Base-by-base conservation (phyloP, 2,113 vertebrate genomes). In the Quiscalus mexicanus region DNA sequence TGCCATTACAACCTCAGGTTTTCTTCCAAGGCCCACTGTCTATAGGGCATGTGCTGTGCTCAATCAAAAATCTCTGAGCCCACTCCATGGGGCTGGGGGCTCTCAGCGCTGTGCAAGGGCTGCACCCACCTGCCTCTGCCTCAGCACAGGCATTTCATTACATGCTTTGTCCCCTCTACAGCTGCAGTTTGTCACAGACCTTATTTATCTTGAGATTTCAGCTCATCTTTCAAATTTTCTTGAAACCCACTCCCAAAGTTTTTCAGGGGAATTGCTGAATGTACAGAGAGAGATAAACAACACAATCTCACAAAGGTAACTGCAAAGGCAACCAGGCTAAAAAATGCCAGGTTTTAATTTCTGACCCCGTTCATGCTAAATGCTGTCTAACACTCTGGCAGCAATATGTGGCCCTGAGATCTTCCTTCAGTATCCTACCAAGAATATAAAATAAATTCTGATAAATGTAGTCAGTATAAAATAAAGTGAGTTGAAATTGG, bases 401-500 rank as follows among this genome's bases (percentile, higher is more conserved):
- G 75, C 70, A 93, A 85, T 68, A 62, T 93, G 87, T 23, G 71
- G 93, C 78, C 93, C 84, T 80, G 58, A 96, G 82, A 96, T 80
- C 87, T 76, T 90, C 71, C 63, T 93, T 95, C 87, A 91, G 80
- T 91, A 95, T 50, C 39, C 50, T 74, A 88, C 74, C 59, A 96
- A 59, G 84, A 86, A 87, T 84, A 95, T 63, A 88, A 94, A 94
- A 85, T 67, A 91, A 95, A 96, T 90, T 74, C 75, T 59, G 85
- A 95, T 93, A 96, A 94, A 96, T 64, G 71, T 75, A 96, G 79
- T 80, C 87, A 84, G 93, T 78, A 93, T 78, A 92, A 95, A 95
- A 96, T 90, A 88, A 96, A 96, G 89, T 80, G 15, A 94, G 71
- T 92, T 63, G 42, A 93, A 96, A 95, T 70, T 93, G 92, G 95